Evolutionary conservation across 2,113 vertebrate genomes (phyloP), one percentile per base, ranked within the genome.

Genomic region (Maccullochella peelii): DNA sequence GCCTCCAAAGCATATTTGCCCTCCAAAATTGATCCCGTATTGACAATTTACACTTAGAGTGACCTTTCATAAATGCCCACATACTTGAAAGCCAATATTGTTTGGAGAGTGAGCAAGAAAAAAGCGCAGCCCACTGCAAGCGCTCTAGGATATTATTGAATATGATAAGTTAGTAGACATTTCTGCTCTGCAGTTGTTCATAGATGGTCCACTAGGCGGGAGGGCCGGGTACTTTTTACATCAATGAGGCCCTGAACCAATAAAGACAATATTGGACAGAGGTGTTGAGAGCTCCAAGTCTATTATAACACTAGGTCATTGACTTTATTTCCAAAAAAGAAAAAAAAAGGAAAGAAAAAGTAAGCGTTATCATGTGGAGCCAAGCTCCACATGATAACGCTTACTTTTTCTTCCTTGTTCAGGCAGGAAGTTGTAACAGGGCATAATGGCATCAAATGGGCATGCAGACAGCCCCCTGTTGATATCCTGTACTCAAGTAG

Each of bases 41-140:
- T 95, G 94, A 93, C 94, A 92, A 95, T 94, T 94, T 95, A 94
- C 95, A 95, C 95, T 94, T 88, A 82, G 84, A 91, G 79, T 93
- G 94, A 95, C 94, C 95, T 95, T 95, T 95, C 81, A 80, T 90
- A 94, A 88, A 89, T 93, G 92, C 91, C 92, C 88, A 93, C 90
- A 88, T 92, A 89, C 90, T 92, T 90, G 89, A 89, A 90, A 89
- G 89, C 90, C 90, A 93, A 92, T 91, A 91, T 91, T 90, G 86
- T 91, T 91, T 86, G 87, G 88, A 86, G 79, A 84, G 85, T 50
- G 82, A 88, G 88, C 67, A 75, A 82, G 79, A 52, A 76, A 80
- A 73, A 73, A 79, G 79, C 65, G 77, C 70, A 83, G 80, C 83
- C 78, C 79, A 77, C 82, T 87, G 79, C 77, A 89, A 89, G 86